A percentile compares a stretch with the other conserved stretches of the same genome.
phyloP scores from a whole-genome alignment of 2,113 vertebrate species.

The Pyrgilauda ruficollis region DNA sequence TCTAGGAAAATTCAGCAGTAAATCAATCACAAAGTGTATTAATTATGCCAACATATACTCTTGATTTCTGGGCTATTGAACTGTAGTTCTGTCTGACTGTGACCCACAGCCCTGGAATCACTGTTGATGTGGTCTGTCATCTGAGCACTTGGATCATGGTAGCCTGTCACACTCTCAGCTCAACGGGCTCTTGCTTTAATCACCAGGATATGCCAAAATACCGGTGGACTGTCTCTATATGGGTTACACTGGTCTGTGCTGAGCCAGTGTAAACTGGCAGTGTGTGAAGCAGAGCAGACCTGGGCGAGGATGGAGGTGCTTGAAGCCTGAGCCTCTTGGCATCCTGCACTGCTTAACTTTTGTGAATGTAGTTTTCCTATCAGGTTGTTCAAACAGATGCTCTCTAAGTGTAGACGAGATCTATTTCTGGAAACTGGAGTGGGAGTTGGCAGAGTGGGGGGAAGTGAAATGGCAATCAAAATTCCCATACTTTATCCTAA shows the following conservation, averaged over 20 bases:
- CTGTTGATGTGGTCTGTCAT: neutral
- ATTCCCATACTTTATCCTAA: constrained; percentile 15
- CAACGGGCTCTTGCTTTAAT: neutral
- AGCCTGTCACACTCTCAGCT: neutral
- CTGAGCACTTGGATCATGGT: neutral
- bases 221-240: neutral
- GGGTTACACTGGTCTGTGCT: neutral
- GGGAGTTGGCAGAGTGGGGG: constrained; percentile 4
- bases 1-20: neutral
- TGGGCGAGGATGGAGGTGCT: neutral
- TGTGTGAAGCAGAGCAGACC: neutral
- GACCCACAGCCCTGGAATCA: neutral
- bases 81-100: neutral
- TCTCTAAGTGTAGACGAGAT: neutral
- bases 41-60: neutral
- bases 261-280: neutral
- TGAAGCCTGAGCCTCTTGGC: neutral
- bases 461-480: constrained; percentile 1
- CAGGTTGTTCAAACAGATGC: neutral
- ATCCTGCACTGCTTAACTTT: neutral
- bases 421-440: constrained; percentile 52
- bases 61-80: neutral
- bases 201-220: neutral
- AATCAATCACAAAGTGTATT: neutral
- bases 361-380: neutral